Evolutionary conservation across 1,140 invertebrate species (phyloP).

Genomic region (Popillia japonica): DNA sequence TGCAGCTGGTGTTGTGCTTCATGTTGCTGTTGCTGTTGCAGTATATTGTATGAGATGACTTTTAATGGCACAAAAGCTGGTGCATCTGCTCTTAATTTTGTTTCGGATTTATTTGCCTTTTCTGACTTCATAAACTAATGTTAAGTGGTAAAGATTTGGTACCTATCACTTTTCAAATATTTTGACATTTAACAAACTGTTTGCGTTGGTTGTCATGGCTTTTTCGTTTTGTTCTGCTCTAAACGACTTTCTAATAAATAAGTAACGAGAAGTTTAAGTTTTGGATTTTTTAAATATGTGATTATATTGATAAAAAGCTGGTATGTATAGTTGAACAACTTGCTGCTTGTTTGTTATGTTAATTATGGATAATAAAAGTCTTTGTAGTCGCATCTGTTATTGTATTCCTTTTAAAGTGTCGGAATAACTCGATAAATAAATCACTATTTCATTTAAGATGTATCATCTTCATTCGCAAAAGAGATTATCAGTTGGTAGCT

Average conservation of each 20-base stretch:
- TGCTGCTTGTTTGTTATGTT: too few species aligned
- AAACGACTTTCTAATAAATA: background rate
- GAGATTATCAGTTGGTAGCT: too few species aligned
- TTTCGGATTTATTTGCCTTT: slow-evolving; percentile 45
- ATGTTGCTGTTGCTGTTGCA: slow-evolving; percentile 28
- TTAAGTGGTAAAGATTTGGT: background rate
- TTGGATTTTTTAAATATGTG: background rate
- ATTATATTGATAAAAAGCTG: background rate
- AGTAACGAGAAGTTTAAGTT: background rate
- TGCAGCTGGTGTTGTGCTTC: slow-evolving; percentile 23
- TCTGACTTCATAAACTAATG: slow-evolving; percentile 41
- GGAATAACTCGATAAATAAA: too few species aligned
- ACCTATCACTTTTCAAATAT: background rate
- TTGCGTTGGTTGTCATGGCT: slow-evolving; percentile 29
- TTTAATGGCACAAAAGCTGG: slow-evolving; percentile 49
- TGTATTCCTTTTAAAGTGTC: too few species aligned
- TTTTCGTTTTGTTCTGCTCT: slow-evolving; percentile 6
- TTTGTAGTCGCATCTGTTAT: too few species aligned
- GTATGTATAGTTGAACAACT: too few species aligned
- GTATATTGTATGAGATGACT: slow-evolving; percentile 34
- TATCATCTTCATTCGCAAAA: too few species aligned
- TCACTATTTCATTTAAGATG: too few species aligned
- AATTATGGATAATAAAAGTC: too few species aligned
- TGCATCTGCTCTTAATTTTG: slow-evolving; percentile 49
- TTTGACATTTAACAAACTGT: slow-evolving; percentile 27